Evolutionary conservation across 2,797 vertebrate genomes (phyloP).

Genomic region (Alcedo atthis): DNA sequence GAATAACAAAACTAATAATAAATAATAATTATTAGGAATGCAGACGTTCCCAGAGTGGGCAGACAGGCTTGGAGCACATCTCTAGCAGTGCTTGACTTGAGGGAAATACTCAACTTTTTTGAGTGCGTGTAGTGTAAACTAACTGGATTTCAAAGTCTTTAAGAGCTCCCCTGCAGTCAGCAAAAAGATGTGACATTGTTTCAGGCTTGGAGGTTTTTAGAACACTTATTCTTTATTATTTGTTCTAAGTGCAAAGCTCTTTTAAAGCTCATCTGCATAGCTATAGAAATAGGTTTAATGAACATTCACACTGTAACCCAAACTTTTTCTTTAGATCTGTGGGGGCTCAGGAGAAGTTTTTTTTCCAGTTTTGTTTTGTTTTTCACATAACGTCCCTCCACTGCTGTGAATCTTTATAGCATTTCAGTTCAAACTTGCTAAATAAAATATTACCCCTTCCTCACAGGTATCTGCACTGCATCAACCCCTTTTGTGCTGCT

Average conservation of each 20-base stretch:
- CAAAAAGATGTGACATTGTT: neutral
- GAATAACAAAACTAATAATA: neutral
- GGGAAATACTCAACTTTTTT: neutral
- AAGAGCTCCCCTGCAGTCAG: neutral
- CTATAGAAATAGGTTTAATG: neutral
- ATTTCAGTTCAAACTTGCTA: neutral
- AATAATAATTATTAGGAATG: neutral
- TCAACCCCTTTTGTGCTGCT: conserved; percentile 94
- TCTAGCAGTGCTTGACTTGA: neutral
- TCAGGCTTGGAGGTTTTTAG: neutral
- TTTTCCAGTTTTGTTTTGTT: neutral
- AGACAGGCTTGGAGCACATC: neutral
- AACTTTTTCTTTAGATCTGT: neutral
- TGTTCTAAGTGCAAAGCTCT: neutral
- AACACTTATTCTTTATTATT: neutral
- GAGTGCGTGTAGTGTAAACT: neutral
- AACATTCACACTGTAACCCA: neutral
- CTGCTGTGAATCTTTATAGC: neutral
- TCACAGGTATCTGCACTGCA: conserved; percentile 92
- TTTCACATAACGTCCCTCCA: neutral
- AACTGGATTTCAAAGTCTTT: neutral
- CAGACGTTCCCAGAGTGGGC: neutral
- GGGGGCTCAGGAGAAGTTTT: neutral
- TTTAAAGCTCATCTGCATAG: neutral
- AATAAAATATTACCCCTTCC: neutral